These are phyloP conservation scores for Sialia sialis DNA, from an alignment of 2,113 vertebrate genomes.

Conservation along the genomic window DNA sequence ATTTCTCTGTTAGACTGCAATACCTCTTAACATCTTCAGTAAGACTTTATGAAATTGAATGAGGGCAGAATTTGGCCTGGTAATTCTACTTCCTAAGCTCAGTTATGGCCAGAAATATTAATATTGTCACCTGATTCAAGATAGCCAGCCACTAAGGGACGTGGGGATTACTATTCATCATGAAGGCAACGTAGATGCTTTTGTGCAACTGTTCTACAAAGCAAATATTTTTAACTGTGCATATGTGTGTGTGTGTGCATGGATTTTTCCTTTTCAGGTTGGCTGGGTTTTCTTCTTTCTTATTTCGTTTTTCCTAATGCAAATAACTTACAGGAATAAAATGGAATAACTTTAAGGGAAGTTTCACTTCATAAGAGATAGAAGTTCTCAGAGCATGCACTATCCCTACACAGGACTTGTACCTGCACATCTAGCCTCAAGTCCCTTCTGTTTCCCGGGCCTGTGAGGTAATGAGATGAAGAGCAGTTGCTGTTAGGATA, in stretches of 20 bases:
- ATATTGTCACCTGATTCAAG: neutral
- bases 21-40: neutral
- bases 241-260: too few relatives aligned
- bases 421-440: neutral
- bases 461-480: neutral
- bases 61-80: neutral
- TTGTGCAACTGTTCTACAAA: neutral
- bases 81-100: neutral
- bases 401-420: neutral
- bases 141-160: neutral
- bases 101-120: neutral
- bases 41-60: slow-evolving; percentile 3
- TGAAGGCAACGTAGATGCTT: neutral
- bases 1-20: neutral
- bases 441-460: neutral
- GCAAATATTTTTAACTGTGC: neutral
- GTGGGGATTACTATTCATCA: neutral
- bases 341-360: neutral
- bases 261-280: neutral
- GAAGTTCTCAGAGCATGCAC: neutral
- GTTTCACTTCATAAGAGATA: neutral
- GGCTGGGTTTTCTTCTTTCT: neutral
- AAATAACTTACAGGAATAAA: neutral
- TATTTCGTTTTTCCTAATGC: neutral
- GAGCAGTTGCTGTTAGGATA: neutral